Conservation (phyloP, 64 coral and sea anemone genomes). For the Montipora sp. region DNA sequence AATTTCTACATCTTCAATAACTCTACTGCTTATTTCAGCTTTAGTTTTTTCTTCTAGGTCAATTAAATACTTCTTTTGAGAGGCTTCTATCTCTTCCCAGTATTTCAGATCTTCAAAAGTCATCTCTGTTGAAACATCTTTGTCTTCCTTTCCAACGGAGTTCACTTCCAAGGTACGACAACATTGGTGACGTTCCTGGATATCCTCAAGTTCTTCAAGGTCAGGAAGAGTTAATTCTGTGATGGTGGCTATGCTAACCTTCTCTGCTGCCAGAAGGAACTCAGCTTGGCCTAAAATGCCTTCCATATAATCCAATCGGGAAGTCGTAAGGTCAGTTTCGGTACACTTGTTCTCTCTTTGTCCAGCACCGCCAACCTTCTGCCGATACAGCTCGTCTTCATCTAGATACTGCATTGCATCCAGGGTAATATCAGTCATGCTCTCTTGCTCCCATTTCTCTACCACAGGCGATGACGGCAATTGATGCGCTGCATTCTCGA, state of each 20-base stretch:
- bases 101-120: constrained; percentile 21
- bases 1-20: constrained; percentile 8
- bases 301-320: not conserved
- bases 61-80: constrained; percentile 15
- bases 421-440: constrained; percentile 64
- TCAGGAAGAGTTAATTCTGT: constrained; percentile 36
- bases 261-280: not conserved
- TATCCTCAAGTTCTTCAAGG: constrained; percentile 8
- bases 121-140: constrained; percentile 42
- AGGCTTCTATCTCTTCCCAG: constrained; percentile 39
- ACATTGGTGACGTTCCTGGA: not conserved
- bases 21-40: not conserved
- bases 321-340: constrained; percentile 25
- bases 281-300: not conserved
- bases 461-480: not conserved
- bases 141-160: not conserved
- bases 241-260: not conserved
- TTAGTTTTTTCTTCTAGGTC: not conserved
- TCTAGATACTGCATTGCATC: constrained; percentile 51
- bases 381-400: not conserved
- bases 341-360: constrained; percentile 40
- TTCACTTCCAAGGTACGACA: not conserved
- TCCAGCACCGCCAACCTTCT: not conserved
- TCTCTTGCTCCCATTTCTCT: constrained; percentile 39
- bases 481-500: constrained; percentile 18